Percentiles rank a stretch among this genome's conserved stretches.
phyloP scores from a whole-genome alignment of 2,888 invertebrate species.

The Torymus tubicola region DNA sequence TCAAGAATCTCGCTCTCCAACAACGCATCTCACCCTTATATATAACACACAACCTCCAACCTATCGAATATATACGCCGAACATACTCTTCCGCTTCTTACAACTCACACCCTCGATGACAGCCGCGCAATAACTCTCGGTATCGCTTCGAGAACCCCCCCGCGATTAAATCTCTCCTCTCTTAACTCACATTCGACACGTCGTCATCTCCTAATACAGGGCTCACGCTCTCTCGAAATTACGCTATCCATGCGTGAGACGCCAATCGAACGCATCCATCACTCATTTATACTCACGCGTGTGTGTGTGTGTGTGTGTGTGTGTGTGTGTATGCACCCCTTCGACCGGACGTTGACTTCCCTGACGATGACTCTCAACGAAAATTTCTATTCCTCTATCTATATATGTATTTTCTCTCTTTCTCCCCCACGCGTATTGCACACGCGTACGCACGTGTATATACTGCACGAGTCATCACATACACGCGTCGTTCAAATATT shows the following conservation, averaged over 20 bases:
- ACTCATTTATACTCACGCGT: neutral
- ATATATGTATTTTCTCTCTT: too few species aligned
- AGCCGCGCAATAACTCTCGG: too few species aligned
- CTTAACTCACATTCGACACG: neutral
- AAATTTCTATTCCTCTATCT: neutral
- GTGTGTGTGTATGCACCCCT: neutral
- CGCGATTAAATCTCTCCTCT: neutral
- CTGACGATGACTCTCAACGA: slow-evolving; percentile 22
- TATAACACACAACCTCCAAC: too few species aligned
- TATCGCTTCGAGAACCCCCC: neutral
- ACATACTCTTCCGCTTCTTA: too few species aligned
- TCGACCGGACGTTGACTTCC: neutral
- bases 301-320: neutral
- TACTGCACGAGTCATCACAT: too few species aligned
- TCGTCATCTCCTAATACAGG: neutral
- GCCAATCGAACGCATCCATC: slow-evolving; percentile 6
- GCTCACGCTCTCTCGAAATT: slow-evolving; percentile 6
- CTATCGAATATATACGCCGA: too few species aligned
- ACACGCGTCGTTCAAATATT: slow-evolving; percentile 42
- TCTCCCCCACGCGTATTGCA: too few species aligned
- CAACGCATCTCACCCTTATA: too few species aligned
- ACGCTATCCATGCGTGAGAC: neutral
- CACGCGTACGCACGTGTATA: neutral
- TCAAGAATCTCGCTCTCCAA: too few species aligned
- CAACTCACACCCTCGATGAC: too few species aligned